Percentiles rank a stretch among this genome's conserved stretches.
Conservation (phyloP, 2,113 vertebrate species). For the Corythornis cristatus region DNA sequence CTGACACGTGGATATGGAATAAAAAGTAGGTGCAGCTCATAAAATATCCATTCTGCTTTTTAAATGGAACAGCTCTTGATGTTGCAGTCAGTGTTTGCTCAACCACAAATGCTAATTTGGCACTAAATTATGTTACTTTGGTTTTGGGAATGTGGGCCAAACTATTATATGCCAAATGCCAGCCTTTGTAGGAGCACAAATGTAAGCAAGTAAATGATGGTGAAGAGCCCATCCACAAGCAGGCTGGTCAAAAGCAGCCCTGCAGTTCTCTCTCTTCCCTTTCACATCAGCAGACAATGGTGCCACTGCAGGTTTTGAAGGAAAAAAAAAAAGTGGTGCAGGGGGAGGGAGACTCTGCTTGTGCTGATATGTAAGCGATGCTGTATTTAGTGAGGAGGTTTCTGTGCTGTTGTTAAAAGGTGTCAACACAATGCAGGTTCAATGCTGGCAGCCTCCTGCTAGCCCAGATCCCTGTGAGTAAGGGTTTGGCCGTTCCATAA, state of each 20-base stretch:
- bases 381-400: not conserved
- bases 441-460: not conserved
- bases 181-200: not conserved
- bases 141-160: not conserved
- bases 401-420: not conserved
- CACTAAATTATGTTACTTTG: not conserved
- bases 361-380: not conserved
- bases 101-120: not conserved
- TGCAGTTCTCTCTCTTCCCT: not conserved
- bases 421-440: not conserved
- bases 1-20: rapidly evolving
- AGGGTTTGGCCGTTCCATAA: not conserved
- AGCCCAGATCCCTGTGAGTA: not conserved
- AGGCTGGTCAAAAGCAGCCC: not conserved
- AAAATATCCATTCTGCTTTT: not conserved
- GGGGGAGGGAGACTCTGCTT: rapidly evolving
- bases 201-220: not conserved
- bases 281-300: not conserved
- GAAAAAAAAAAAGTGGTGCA: rapidly evolving
- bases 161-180: not conserved
- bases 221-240: not conserved
- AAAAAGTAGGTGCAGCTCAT: not conserved
- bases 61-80: not conserved
- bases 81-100: not conserved
- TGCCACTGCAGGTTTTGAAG: not conserved